Evolutionary conservation across 2,797 vertebrate genomes (phyloP), one percentile per base, ranked within the genome.

Genomic region (Macropodus opercularis): DNA sequence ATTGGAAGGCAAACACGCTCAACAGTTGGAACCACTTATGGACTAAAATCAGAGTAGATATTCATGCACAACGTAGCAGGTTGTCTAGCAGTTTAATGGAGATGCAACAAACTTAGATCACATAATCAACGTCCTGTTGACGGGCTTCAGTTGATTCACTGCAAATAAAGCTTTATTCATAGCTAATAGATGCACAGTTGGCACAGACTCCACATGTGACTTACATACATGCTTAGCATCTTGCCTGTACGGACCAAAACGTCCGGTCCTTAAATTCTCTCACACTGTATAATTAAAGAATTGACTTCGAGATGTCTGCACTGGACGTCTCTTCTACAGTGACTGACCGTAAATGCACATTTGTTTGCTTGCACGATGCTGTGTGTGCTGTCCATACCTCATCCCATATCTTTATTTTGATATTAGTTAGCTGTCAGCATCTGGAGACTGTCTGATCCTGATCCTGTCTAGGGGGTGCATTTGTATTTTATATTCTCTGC

Each of bases 401-500:
- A n/a, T n/a, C n/a, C n/a, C n/a, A n/a, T 63, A 52, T 67, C 65
- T 71, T 38, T 54, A 48, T 57, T 64, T 58, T 78, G 67, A 66
- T 75, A 59, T 65, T 69, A 54, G 57, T 72, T 56, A 60, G 69
- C 67, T 79, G 65, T 85, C 67, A 77, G 36, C 44, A 68, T 85
- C 59, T 70, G 46, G 69, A 66, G 52, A 72, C 57, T 60, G 57
- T 75, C 64, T 71, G 48, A 67, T 74, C 64, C 39, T 34, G 50
- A 60, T 41, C 69, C 58, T 67, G 57, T 81, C 75, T 67, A 29
- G 50, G 41, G 72, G 34, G 43, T 23, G 21, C 44, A 70, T 71
- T 83, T 48, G 22, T 77, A 55, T 61, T 73, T 77, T 69, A 66
- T 75, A 69, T 75, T 83, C 74, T 76, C 70, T 41, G 44, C 70